Percentiles rank a stretch among this genome's conserved stretches.
These are phyloP conservation scores for Bettongia penicillata DNA, from an alignment of 2,113 vertebrate genomes.

Conservation along the genomic window DNA sequence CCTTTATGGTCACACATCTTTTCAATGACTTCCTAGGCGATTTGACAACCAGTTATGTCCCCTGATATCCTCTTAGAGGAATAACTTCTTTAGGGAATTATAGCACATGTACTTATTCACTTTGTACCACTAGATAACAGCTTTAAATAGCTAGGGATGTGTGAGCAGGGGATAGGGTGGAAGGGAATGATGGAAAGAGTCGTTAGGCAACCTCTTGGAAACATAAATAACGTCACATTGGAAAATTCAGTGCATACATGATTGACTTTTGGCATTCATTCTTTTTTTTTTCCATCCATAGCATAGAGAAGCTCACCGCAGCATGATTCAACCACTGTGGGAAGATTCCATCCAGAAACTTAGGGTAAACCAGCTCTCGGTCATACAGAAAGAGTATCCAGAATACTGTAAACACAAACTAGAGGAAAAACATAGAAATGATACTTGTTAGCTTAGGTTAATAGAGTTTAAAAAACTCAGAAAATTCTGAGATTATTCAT, in stretches of 20 bases:
- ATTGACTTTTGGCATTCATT: constrained; percentile 38
- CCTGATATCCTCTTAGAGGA: constrained; percentile 28
- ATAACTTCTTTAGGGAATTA: constrained; percentile 52
- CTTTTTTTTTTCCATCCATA: constrained; percentile 32
- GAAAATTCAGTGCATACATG: background rate
- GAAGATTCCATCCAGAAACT: constrained; percentile 86
- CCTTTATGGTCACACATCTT: constrained; percentile 42
- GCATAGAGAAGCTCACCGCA: constrained; percentile 88
- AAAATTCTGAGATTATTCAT: background rate
- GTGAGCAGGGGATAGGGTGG: constrained; percentile 3
- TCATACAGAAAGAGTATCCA: constrained; percentile 91
- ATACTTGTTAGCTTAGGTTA: constrained; percentile 31
- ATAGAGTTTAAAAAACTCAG: background rate
- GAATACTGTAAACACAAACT: constrained; percentile 91
- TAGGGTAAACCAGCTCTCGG: constrained; percentile 90
- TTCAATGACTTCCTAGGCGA: constrained; percentile 63
- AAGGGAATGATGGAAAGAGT: constrained; percentile 32
- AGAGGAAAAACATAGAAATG: constrained; percentile 64
- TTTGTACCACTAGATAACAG: background rate
- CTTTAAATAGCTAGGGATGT: constrained; percentile 59
- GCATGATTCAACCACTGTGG: constrained; percentile 92
- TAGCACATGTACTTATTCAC: constrained; percentile 23
- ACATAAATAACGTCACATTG: background rate
- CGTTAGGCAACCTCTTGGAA: constrained; percentile 42
- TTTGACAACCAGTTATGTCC: constrained; percentile 51